A percentile compares a stretch with the other conserved stretches of the same genome.
Evolutionary conservation across 2,113 vertebrate species (phyloP).

Genomic region (Lontra canadensis): DNA sequence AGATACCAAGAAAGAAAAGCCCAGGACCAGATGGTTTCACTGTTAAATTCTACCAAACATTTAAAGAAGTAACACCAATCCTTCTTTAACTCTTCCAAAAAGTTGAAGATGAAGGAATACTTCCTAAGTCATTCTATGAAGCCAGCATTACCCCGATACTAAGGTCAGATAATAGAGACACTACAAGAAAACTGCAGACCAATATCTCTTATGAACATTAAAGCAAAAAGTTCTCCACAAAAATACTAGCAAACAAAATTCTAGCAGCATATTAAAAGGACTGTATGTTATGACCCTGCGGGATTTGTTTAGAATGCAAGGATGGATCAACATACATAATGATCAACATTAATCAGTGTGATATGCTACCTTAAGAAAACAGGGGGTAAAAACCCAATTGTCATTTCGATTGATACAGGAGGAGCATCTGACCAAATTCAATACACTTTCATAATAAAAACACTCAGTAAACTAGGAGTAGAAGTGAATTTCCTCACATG

Average conservation of each 20-base stretch:
- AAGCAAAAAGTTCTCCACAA: not conserved
- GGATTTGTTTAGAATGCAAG: not conserved
- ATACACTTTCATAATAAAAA: not conserved
- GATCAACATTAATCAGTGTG: not conserved
- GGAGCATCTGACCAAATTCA: not conserved
- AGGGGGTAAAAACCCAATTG: not conserved
- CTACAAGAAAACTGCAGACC: not conserved
- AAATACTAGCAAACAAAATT: conserved; percentile 21
- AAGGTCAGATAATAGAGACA: not conserved
- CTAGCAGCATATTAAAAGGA: not conserved
- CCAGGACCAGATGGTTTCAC: not conserved
- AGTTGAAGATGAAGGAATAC: not conserved
- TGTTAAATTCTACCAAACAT: not conserved
- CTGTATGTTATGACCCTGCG: not conserved
- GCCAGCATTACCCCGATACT: not conserved
- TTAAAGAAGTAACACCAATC: not conserved
- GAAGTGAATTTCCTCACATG: not conserved
- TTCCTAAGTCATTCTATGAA: not conserved
- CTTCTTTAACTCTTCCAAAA: not conserved
- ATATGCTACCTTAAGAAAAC: not conserved
- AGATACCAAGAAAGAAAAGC: not conserved
- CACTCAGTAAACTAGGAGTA: not conserved
- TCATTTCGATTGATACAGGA: not conserved
- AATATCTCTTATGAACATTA: not conserved
- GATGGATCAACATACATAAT: not conserved